Base-by-base conservation (phyloP, 2,888 invertebrate species). In the Chloroclystis v-ata region DNA sequence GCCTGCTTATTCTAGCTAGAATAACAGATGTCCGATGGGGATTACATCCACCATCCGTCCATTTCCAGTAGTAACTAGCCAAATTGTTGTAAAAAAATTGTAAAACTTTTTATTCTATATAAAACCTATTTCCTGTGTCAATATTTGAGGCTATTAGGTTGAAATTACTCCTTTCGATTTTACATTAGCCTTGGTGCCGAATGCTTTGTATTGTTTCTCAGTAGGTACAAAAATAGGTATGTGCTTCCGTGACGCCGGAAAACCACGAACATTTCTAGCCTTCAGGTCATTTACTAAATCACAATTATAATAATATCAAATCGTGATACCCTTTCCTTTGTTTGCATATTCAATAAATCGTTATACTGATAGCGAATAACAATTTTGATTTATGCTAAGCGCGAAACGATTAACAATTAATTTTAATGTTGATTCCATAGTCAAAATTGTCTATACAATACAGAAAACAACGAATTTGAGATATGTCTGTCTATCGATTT, bases 231-330 rank as follows among this genome's bases (percentile, higher is more conserved):
- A 62, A 62, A 61, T 64, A 67, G 54, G 49, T 65, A 65, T 56
- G 60, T 48, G 65, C 76, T 81, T 82, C 79, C 81, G 78, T 76
- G 74, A 72, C 71, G 56, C 56, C 56, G 56, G 52, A 54, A 54
- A 69, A 49, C 56, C 45, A 46, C 43, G 59, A 61, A 60, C 65
- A 61, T 69, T 62, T 60, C 47, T 47, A 63, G 54, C 55, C 60
- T 52, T 30, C 43, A 44, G 57, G 43, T 53, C 59, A 62, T 61
- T 49, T 55, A 42, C 52, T 33, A 51, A 47, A 54, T 39, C 42
- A 62, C 60, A 59, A 59, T 59, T 60, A 58, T n/a, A n/a, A n/a
- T n/a, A n/a, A n/a, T 57, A 55, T 56, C 43, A 53, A 65, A 60
- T 61, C 64, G 67, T 63, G 67, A 56, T 51, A 50, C 54, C 67